A percentile compares a stretch with the other conserved stretches of the same genome.
phyloP scores from a whole-genome alignment of 2,888 invertebrate species.

The Xylophagus ater region DNA sequence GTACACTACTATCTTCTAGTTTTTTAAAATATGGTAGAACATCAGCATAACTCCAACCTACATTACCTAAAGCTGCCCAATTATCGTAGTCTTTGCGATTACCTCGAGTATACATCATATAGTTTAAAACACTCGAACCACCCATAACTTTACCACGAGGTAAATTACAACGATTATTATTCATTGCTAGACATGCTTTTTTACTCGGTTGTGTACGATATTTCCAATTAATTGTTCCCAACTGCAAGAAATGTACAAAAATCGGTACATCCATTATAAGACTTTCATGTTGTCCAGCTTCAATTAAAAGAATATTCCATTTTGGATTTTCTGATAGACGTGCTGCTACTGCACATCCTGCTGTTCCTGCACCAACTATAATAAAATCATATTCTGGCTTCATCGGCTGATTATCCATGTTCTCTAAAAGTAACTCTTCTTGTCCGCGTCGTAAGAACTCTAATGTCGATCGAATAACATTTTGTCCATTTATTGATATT shows the following conservation, averaged over 20 bases:
- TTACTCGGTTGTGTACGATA: conserved; percentile 61
- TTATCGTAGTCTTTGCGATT: conserved; percentile 38
- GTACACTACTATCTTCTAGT: conserved; percentile 52
- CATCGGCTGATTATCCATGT: conserved; percentile 11
- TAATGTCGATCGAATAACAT: conserved; percentile 7
- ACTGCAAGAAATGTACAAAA: conserved; percentile 53
- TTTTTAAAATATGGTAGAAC: conserved; percentile 41
- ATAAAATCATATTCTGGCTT: conserved; percentile 42
- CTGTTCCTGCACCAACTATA: conserved; percentile 48
- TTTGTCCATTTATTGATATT: conserved; percentile 9
- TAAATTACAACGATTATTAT: conserved; percentile 26
- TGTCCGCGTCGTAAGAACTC: conserved; percentile 14
- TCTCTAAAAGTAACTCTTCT: conserved; percentile 10
- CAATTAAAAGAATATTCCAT: conserved; percentile 48
- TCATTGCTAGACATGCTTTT: conserved; percentile 41
- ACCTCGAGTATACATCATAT: conserved; percentile 42
- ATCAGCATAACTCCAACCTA: conserved; percentile 34
- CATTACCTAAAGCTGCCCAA: conserved; percentile 47
- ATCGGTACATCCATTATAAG: conserved; percentile 58
- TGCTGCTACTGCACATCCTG: conserved; percentile 49
- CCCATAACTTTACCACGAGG: conserved; percentile 43
- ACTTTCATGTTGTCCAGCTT: conserved; percentile 45
- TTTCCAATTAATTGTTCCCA: conserved; percentile 56
- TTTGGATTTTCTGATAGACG: conserved; percentile 46
- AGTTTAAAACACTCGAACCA: conserved; percentile 41